Evolutionary conservation across 2,888 invertebrate genomes (phyloP), one percentile per base, ranked within the genome.

Genomic region (Epinotia ramella): DNA sequence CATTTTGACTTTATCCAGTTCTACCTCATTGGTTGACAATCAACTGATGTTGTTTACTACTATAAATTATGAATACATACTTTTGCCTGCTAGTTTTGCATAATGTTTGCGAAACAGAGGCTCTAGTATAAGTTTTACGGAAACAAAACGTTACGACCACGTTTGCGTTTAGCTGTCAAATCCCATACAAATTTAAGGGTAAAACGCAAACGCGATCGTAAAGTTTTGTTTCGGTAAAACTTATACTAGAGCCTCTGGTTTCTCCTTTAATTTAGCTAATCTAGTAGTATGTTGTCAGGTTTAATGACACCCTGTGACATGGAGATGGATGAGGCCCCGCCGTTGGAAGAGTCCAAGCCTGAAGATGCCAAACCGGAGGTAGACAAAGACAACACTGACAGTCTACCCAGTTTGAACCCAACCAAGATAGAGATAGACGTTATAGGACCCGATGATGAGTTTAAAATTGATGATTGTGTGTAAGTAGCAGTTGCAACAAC

Each of bases 401-500:
- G 40, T 16, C 16, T 69, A 16, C 69, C 69, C 0, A 69, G 69
- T 20, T 33, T 69, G 60, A 69, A 69, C 46, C 69, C 69, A 2
- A 69, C 69, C 46, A 73, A 69, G 66, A 6, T 87, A 79, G 85
- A 87, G 4, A 78, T 90, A 0, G 91, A 94, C 56, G 87, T 91
- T 1, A 87, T 93, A 0, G 93, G 91, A 0, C 87, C 89, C 0
- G 93, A 93, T 65, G 94, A 94, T 11, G 93, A 92, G 73, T 86
- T 92, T 7, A 86, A 84, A 70, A 84, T 92, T n/a, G 91, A 88
- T 3, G 86, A 87, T 82, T 84, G 87, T 13, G 80, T 84, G 90
- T 90, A 81, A 87, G 89, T 88, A 64, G 18, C n/a, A n/a, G 5
- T 13, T 40, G 18, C 7, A n/a, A 5, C 16, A 2, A 11, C 4